Base-by-base conservation (phyloP, 2,888 invertebrate species). In the Eupithecia insigniata region DNA sequence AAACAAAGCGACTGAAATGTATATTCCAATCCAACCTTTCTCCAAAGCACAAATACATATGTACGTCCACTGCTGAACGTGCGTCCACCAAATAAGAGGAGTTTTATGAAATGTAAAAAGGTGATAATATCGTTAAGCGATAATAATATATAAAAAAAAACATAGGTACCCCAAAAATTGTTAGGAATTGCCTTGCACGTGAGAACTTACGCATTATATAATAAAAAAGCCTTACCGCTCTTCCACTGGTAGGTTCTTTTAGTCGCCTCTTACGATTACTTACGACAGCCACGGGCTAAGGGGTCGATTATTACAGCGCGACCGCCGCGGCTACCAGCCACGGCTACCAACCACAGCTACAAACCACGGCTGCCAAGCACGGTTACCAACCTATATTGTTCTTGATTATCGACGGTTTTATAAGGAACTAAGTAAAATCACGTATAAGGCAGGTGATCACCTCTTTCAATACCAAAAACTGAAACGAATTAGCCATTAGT, bases 401-500 rank as follows among this genome's bases (percentile, higher is more conserved):
- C 55, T 26, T 55, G 14, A 51, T 55, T 55, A 26, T 55, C 26
- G 12, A 55, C 55, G 55, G 55, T 26, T 55, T 55, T 22, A 51
- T 55, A 55, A 12, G 26, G 22, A 55, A 32, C 32, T 32, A 39
- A 39, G 34, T 12, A 62, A 62, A 34, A 62, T 64, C 36, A 64
- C 64, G 64, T 64, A 26, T 36, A 26, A 64, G 12, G 32, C 64
- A 64, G 22, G 34, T 60, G 22, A 39, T 22, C 26, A 66, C 8
- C 36, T 34, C 36, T 67, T 61, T 65, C 73, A 72, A 73, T 67
- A 67, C 55, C 62, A 46, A 69, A 61, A 73, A 58, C 46, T 76
- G 74, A 66, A 75, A 76, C 77, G 16, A 79, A 79, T 76, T 16
- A 66, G 67, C 67, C 51, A 72, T 73, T 71, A 67, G 55, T 71